A percentile compares a stretch with the other conserved stretches of the same genome.
Conservation (phyloP, 2,797 vertebrate genomes). For the Paramormyrops hopkinsi region DNA sequence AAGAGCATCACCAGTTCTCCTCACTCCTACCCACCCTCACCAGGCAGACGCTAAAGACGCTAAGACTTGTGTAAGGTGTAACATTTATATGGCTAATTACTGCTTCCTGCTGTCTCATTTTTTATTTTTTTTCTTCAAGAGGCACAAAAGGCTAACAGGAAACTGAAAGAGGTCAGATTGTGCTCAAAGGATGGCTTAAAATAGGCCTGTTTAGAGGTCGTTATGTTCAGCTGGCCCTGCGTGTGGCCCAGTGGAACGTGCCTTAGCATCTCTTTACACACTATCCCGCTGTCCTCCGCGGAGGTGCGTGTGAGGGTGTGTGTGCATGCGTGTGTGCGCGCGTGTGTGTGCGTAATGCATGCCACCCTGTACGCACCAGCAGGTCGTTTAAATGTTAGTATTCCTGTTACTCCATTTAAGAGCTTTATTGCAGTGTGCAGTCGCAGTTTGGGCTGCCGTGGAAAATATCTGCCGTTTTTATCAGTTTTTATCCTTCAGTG, state of each 20-base stretch:
- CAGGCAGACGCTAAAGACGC: background rate
- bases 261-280: conserved; percentile 15
- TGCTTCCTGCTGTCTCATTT: conserved; percentile 24
- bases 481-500: background rate
- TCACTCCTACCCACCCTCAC: background rate
- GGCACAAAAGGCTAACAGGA: conserved; percentile 32
- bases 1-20: background rate
- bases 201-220: conserved; percentile 20
- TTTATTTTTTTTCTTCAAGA: background rate
- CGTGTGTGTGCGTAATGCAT: background rate
- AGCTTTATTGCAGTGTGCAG: background rate
- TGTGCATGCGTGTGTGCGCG: background rate
- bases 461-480: background rate
- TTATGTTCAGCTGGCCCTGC: conserved; percentile 16
- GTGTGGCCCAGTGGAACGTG: conserved; percentile 9
- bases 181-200: conserved; percentile 14
- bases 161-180: conserved; percentile 24
- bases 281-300: background rate
- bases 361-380: background rate
- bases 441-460: background rate
- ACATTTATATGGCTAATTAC: conserved; percentile 24
- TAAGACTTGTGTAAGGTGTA: conserved; percentile 2
- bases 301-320: background rate
- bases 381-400: background rate
- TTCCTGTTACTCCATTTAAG: background rate